Evolutionary conservation across 2,888 invertebrate species (phyloP), one percentile per base, ranked within the genome.

Genomic region (Polydrusus tereticollis): DNA sequence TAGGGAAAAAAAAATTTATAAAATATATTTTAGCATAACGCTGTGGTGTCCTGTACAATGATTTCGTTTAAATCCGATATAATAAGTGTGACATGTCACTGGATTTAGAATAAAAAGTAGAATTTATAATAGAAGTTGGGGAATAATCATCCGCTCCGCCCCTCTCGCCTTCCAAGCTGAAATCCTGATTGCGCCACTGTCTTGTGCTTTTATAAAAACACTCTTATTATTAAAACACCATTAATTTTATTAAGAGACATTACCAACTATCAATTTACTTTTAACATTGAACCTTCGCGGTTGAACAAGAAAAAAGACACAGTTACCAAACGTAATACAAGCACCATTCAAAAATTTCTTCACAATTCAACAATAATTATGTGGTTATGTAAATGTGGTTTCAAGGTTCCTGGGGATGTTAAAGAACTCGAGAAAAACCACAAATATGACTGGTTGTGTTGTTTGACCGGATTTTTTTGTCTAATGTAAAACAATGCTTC

Each of bases 331-430:
- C 47, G 20, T 12, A 21, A 47, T 47, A 47, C 20, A 47, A 47
- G 12, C 1, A 47, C 47, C 47, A 47, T 47, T 21, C 21, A 47
- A 47, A 43, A 47, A 47, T 47, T 47, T 47, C 47, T 47, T 47
- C 47, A 47, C 21, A 47, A 47, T 47, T 43, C 18, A 18, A 43
- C 4, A 47, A 47, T 47, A 47, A 47, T 21, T 47, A 21, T n/a
- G n/a, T 10, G 47, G 21, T 47, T 47, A 47, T 47, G 47, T 47
- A 47, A 47, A 47, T 47, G 47, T 8, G 47, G 47, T 47, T 47
- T 47, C 47, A 47, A 47, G 47, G 47, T 47, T 47, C 47, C 21
- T 47, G 6, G 20, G 20, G 47, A 20, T n/a, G 38, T 8, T 38
- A 38, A 38, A 38, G 38, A 38, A 20, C n/a, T n/a, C 14, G 41